Base-by-base conservation (phyloP, 2,113 vertebrate genomes). In the Alligator sinensis region DNA sequence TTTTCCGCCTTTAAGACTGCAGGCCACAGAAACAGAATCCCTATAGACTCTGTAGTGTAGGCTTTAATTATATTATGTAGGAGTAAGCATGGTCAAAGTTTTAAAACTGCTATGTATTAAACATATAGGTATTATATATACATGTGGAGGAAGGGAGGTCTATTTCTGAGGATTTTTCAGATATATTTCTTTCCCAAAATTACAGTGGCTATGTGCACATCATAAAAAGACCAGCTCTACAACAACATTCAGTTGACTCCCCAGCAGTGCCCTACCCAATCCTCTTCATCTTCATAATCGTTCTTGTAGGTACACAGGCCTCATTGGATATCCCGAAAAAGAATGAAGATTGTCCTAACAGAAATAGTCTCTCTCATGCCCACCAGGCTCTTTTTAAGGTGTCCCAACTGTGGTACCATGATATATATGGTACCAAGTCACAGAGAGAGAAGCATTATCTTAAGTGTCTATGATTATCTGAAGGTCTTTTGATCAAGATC, bases 221-320 rank as follows among this genome's bases (percentile, higher is more conserved):
- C 47, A 47, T 9, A 47, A 47, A 47, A 47, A 47, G 47, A 47
- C 2, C 47, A 47, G 47, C 7, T 47, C 47, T 47, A 47, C 47
- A 9, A 47, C 47, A 47, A 47, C 47, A 47, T 47, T 91, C 75
- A 9, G 54, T 27, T 60, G 64, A 70, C 4, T 59, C 81, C 86
- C 60, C 28, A 5, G 9, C 0, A 1, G 22, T 0, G 9, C 24
- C 38, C 11, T 28, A 10, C 34, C 3, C 0, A 4, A 2, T 84
- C 81, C 9, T 84, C 75, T 19, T 28, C 25, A 17, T 21, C 10
- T n/a, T 28, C 47, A 91, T 47, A 47, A 47, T 47, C 47, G 9
- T 47, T 47, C 47, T 47, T 47, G 47, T 47, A 47, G 47, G 47
- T 47, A 47, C 47, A 47, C 47, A 47, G 47, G 47, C 47, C 47